Conservation (phyloP, 2,113 vertebrate species). For the Notothenia coriiceps region DNA sequence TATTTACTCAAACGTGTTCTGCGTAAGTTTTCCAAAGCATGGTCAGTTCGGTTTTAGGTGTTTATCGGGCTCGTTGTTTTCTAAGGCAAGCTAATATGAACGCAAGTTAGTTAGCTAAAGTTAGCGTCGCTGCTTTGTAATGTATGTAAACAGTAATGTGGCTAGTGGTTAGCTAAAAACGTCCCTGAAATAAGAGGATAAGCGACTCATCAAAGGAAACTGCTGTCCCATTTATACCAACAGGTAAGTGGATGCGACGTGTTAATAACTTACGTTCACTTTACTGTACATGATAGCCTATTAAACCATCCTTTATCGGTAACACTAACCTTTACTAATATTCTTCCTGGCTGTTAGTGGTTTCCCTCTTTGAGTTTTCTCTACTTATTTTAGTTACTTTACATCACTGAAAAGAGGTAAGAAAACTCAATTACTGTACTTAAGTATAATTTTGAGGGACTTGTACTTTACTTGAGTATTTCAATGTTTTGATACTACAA, state of each 20-base stretch:
- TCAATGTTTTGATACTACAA: no score
- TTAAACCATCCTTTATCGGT: no score
- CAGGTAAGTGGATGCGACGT: slow-evolving; percentile 40
- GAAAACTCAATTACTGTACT: no score
- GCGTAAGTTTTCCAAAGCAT: background rate
- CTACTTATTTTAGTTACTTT: no score
- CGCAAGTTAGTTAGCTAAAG: background rate
- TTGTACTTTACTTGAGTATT: no score
- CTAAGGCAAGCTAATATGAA: slow-evolving; percentile 16
- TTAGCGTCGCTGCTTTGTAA: background rate
- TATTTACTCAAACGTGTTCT: no score
- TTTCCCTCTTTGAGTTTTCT: background rate
- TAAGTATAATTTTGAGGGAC: no score
- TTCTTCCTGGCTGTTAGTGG: background rate
- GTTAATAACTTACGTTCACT: background rate
- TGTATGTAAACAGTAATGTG: slow-evolving; percentile 44
- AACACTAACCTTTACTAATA: background rate
- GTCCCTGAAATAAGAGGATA: background rate
- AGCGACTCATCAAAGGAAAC: background rate
- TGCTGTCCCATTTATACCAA: background rate
- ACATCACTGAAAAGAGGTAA: no score
- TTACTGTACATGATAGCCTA: background rate
- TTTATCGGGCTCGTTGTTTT: background rate
- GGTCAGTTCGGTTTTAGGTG: background rate
- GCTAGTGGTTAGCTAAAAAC: background rate